Evolutionary conservation across 2,113 vertebrate species (phyloP).

Genomic region (Alethe diademata): DNA sequence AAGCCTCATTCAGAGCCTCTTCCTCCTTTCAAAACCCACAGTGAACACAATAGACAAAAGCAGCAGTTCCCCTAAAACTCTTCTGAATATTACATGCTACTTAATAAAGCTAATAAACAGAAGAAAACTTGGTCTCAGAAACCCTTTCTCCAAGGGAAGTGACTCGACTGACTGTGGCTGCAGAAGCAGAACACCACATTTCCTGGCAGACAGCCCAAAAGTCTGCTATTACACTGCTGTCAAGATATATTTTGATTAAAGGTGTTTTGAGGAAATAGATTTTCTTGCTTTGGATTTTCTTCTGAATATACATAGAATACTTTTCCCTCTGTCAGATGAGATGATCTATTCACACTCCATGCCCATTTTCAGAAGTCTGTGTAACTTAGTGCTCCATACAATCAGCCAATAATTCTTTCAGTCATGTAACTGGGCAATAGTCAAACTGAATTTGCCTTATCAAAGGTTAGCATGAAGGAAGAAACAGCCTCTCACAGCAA

Average conservation of each 20-base stretch:
- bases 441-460: background rate
- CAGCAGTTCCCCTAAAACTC: background rate
- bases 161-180: background rate
- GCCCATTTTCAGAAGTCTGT: slow-evolving; percentile 1
- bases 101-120: background rate
- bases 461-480: slow-evolving; percentile 10
- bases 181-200: background rate
- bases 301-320: background rate
- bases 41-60: background rate
- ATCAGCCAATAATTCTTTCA: background rate
- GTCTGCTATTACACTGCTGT: background rate
- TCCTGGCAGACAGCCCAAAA: background rate
- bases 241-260: slow-evolving; percentile 16
- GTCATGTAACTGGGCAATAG: background rate
- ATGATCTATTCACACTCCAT: background rate
- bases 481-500: background rate
- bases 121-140: background rate
- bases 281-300: slow-evolving; percentile 3
- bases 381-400: background rate
- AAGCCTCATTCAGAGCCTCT: background rate
- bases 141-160: background rate
- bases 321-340: background rate
- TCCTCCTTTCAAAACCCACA: background rate
- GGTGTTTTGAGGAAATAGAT: slow-evolving; percentile 26
- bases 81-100: background rate